phyloP scores from a whole-genome alignment of 2,888 invertebrate species.

The Lasioglossum marginatum region DNA sequence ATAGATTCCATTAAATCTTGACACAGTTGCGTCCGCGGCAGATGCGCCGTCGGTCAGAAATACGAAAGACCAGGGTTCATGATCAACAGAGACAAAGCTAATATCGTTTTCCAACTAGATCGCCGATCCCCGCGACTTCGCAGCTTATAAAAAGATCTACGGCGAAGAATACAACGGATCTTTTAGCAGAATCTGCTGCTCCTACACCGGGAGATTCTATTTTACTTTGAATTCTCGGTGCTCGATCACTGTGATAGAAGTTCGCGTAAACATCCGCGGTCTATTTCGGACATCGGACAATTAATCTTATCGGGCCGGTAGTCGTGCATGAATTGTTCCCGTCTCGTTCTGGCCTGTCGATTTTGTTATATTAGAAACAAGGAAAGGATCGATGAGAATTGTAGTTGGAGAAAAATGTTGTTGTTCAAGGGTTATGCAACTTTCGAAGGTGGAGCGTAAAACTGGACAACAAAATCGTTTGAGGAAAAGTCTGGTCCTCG shows the following conservation, averaged over 20 bases:
- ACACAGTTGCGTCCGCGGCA: slow-evolving; percentile 23
- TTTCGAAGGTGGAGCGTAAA: not conserved
- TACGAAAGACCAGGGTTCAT: not conserved
- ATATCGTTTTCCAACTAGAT: not conserved
- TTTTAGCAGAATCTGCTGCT: not conserved
- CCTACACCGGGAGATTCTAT: not conserved
- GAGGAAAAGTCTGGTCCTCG: not conserved
- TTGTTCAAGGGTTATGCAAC: not conserved
- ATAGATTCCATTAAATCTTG: slow-evolving; percentile 43
- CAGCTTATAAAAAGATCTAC: not conserved
- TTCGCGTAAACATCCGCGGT: not conserved
- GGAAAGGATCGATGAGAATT: not conserved
- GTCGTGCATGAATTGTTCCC: not conserved
- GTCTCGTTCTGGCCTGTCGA: not conserved
- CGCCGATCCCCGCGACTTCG: not conserved
- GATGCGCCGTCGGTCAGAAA: not conserved
- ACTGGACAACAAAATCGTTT: not conserved
- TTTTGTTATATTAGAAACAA: not conserved
- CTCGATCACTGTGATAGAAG: not conserved
- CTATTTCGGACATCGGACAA: not conserved
- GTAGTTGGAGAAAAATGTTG: not conserved
- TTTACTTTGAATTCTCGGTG: not conserved
- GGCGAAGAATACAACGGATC: not conserved
- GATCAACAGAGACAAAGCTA: slow-evolving; percentile 1
- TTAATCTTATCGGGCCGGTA: not conserved